Percentiles rank a stretch among this genome's conserved stretches.
phyloP scores from a whole-genome alignment of 1,140 invertebrate genomes.

The Lutraria rhynchaena region DNA sequence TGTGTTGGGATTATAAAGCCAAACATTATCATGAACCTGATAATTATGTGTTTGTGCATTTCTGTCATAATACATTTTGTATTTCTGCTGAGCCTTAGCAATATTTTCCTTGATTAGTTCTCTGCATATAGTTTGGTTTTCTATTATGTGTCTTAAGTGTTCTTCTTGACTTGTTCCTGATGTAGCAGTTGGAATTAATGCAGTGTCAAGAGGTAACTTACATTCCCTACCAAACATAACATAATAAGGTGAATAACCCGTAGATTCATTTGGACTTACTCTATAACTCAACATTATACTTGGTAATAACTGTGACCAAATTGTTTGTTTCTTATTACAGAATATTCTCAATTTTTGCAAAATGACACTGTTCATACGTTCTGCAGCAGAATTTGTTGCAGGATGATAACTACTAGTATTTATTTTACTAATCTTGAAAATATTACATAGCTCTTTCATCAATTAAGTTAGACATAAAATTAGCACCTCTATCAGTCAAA shows the following conservation, averaged over 20 bases:
- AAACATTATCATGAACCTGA: constrained; percentile 51
- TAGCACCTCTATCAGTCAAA: constrained; percentile 47
- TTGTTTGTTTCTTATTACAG: constrained; percentile 29
- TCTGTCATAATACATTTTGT: constrained; percentile 50
- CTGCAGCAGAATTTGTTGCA: constrained; percentile 24
- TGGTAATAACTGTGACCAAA: constrained; percentile 35
- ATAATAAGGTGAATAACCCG: constrained; percentile 45
- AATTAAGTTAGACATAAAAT: constrained; percentile 54
- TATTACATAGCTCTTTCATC: constrained; percentile 46
- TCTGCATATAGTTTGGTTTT: constrained; percentile 19
- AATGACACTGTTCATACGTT: constrained; percentile 37
- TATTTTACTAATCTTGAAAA: constrained; percentile 17
- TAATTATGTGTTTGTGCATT: constrained; percentile 11
- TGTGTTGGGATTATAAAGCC: constrained; percentile 1
- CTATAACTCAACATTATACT: constrained; percentile 25
- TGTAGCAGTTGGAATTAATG: constrained; percentile 34
- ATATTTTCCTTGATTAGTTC: constrained; percentile 38
- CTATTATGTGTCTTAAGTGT: constrained; percentile 9
- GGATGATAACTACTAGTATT: constrained; percentile 41
- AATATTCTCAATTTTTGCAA: constrained; percentile 26
- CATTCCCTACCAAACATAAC: constrained; percentile 29
- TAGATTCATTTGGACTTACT: constrained; percentile 4
- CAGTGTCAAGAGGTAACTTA: constrained; percentile 50
- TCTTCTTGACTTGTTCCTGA: constrained; percentile 9
- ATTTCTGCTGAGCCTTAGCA: constrained; percentile 30